These are phyloP conservation scores for Sebastes wilsoni DNA, from an alignment of 2,797 vertebrate species.

Conservation along the genomic window DNA sequence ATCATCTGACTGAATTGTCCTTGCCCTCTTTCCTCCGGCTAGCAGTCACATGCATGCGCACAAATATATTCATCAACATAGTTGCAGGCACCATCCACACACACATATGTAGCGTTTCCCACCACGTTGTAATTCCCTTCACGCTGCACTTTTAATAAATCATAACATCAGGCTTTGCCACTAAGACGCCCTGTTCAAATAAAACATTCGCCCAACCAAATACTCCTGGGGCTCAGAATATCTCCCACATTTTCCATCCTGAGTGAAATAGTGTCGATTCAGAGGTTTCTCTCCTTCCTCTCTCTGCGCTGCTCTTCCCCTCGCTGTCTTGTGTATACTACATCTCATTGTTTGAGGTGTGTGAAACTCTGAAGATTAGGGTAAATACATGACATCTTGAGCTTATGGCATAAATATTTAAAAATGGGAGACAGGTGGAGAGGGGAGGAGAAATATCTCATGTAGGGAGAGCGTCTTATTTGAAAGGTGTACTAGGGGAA, in stretches of 20 bases:
- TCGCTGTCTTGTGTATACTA: conserved; percentile 38
- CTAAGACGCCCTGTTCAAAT: conserved; percentile 69
- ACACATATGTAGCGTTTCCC: conserved; percentile 19
- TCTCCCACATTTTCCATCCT: conserved; percentile 66
- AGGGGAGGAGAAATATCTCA: conserved; percentile 5
- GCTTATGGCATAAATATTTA: conserved; percentile 72
- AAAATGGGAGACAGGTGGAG: conserved; percentile 51
- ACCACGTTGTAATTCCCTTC: conserved; percentile 65
- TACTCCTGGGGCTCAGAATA: conserved; percentile 66
- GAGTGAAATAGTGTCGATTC: conserved; percentile 68
- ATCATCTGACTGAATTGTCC: conserved; percentile 51
- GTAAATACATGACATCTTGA: conserved; percentile 70
- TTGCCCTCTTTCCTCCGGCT: conserved; percentile 21
- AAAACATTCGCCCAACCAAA: conserved; percentile 68
- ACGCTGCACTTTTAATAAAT: conserved; percentile 75
- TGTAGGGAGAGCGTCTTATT: conserved; percentile 22
- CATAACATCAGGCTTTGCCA: conserved; percentile 66
- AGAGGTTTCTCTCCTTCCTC: conserved; percentile 46
- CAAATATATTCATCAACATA: conserved; percentile 45
- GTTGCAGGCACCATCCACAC: conserved; percentile 6
- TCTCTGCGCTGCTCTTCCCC: conserved; percentile 12
- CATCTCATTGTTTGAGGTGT: conserved; percentile 58
- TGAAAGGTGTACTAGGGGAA: conserved; percentile 3
- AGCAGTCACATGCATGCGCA: conserved; percentile 35
- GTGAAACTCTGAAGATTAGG: conserved; percentile 62